Conservation (phyloP, 1,140 invertebrate genomes). For the Mizuhopecten yessoensis region DNA sequence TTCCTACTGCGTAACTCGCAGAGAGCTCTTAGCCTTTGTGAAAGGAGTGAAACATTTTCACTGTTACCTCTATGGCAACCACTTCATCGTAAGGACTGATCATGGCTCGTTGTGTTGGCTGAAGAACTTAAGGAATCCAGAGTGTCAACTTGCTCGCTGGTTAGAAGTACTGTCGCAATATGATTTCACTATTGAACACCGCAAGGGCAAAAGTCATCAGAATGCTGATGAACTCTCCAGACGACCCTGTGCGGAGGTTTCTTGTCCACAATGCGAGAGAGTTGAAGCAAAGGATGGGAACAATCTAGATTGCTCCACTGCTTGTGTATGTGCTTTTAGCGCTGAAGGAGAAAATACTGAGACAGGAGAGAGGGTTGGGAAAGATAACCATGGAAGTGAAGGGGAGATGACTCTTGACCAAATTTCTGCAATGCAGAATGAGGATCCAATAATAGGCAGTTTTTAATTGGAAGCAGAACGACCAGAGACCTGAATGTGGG, state of each 20-base stretch:
- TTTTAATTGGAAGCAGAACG: no score
- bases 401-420: no score
- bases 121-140: neutral
- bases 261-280: neutral
- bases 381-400: no score
- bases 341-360: no score
- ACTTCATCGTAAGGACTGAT: neutral
- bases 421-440: no score
- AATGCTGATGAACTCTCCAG: conserved; percentile 13
- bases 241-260: neutral
- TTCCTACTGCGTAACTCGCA: neutral
- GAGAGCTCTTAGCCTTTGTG: neutral
- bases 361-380: no score
- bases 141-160: neutral
- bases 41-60: neutral
- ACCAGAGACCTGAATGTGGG: no score
- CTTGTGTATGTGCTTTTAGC: neutral
- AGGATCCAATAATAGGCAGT: no score
- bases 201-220: neutral
- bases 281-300: neutral
- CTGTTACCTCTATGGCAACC: neutral
- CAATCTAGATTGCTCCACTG: no score
- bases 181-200: neutral
- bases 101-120: neutral
- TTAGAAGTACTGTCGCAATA: neutral